Evolutionary conservation across 2,113 vertebrate species (phyloP).

Genomic region (Dasypus novemcinctus): DNA sequence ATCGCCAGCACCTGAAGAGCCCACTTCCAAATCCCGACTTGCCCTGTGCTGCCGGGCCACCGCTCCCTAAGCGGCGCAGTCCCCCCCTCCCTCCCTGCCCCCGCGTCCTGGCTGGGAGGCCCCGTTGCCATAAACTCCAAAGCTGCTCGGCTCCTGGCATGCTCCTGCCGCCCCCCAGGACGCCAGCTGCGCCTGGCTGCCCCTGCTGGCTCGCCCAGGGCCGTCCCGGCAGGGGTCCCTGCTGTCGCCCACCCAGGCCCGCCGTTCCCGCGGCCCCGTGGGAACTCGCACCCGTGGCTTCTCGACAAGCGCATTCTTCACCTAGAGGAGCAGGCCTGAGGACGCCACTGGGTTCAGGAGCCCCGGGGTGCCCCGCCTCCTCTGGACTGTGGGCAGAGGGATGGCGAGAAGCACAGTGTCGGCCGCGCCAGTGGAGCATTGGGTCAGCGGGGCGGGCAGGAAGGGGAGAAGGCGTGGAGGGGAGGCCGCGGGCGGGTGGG

Average conservation of each 20-base stretch:
- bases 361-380: too few species aligned
- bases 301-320: neutral
- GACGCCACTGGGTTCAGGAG: too few species aligned
- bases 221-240: neutral
- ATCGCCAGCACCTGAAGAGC: neutral
- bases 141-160: neutral
- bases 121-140: too few species aligned
- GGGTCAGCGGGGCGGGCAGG: too few species aligned
- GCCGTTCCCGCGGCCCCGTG: neutral
- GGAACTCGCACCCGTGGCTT: neutral
- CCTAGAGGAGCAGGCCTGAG: accelerated
- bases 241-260: neutral
- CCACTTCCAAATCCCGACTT: neutral
- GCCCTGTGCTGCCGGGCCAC: neutral
- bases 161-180: neutral
- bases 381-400: too few species aligned
- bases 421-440: too few species aligned
- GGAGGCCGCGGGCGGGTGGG: too few species aligned
- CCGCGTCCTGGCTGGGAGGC: too few species aligned
- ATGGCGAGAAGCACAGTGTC: too few species aligned
- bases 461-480: too few species aligned
- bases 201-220: neutral
- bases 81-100: too few species aligned
- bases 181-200: neutral
- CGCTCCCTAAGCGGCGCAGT: accelerated